A percentile compares a stretch with the other conserved stretches of the same genome.
phyloP scores from a whole-genome alignment of 2,797 vertebrate genomes.

The Pelobates cultripes region DNA sequence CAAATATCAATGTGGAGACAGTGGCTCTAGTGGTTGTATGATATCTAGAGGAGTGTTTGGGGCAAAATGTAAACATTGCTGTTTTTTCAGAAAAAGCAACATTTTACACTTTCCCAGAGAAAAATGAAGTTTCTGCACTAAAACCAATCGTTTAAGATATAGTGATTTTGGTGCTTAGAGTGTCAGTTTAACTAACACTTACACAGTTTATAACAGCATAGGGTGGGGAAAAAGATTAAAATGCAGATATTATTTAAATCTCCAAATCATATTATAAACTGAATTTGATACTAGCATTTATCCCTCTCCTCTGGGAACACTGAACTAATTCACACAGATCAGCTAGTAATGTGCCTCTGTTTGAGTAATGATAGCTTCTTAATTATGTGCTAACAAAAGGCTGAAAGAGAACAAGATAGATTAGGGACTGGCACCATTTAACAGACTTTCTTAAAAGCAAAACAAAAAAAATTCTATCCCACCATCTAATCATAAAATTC shows the following conservation, averaged over 20 bases:
- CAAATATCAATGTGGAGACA: no score
- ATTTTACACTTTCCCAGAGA: not conserved
- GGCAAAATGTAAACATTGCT: no score
- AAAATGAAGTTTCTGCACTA: not conserved
- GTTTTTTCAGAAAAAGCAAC: no score
- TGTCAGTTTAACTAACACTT: no score
- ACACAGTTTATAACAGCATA: no score
- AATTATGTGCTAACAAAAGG: not conserved
- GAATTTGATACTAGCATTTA: not conserved
- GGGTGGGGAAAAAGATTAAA: not conserved
- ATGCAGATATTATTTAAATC: conserved; percentile 15
- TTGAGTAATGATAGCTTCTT: conserved; percentile 6
- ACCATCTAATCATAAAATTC: no score
- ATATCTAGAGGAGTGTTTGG: no score
- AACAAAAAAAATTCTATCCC: no score
- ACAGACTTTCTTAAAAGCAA: not conserved
- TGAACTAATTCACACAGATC: not conserved
- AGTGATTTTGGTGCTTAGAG: no score
- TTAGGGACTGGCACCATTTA: not conserved
- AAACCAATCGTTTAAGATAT: no score
- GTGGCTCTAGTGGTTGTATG: no score
- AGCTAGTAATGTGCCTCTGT: not conserved
- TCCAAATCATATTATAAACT: not conserved
- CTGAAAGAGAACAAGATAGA: not conserved
- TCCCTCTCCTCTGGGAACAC: not conserved